Evolutionary conservation across 1,140 invertebrate species (phyloP).

Genomic region (Drosophila kanapiae): DNA sequence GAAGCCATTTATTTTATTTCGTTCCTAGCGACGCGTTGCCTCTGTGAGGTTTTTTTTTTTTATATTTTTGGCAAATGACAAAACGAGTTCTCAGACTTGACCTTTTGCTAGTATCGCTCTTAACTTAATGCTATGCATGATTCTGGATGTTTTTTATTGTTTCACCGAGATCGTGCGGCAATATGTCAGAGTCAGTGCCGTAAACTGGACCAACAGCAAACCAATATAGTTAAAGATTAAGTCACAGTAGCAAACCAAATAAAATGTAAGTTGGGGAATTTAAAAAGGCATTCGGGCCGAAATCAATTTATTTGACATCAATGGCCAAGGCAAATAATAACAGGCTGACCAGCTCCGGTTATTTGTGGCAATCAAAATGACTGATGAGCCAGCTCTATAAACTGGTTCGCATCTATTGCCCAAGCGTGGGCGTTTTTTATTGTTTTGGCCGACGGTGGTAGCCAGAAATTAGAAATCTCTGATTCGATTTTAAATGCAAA

Average conservation of each 20-base stretch:
- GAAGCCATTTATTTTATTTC: constrained; percentile 60
- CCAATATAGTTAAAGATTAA: background rate
- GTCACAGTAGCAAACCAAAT: constrained; percentile 25
- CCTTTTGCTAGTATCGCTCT: constrained; percentile 55
- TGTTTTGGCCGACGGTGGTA: constrained; percentile 42
- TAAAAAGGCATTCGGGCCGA: constrained; percentile 39
- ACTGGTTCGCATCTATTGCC: constrained; percentile 61
- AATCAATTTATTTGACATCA: constrained; percentile 66
- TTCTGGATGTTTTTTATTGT: constrained; percentile 54
- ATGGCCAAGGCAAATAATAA: constrained; percentile 39
- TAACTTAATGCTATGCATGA: constrained; percentile 36
- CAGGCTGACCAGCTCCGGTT: constrained; percentile 43
- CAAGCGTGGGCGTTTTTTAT: constrained; percentile 59
- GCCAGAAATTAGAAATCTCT: constrained; percentile 56
- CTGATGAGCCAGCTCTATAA: constrained; percentile 66
- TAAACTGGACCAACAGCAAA: constrained; percentile 46
- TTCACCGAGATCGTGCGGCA: constrained; percentile 60
- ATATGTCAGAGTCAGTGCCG: constrained; percentile 60
- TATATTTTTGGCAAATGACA: constrained; percentile 56
- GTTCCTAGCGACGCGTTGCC: constrained; percentile 13
- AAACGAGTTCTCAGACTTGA: constrained; percentile 69
- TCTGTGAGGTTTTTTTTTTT: constrained; percentile 22
- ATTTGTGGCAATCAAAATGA: constrained; percentile 77
- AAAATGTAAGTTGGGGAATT: constrained; percentile 64
- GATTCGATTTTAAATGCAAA: constrained; percentile 78